Conservation (phyloP, 2,888 invertebrate species). For the Drosophila testacea region DNA sequence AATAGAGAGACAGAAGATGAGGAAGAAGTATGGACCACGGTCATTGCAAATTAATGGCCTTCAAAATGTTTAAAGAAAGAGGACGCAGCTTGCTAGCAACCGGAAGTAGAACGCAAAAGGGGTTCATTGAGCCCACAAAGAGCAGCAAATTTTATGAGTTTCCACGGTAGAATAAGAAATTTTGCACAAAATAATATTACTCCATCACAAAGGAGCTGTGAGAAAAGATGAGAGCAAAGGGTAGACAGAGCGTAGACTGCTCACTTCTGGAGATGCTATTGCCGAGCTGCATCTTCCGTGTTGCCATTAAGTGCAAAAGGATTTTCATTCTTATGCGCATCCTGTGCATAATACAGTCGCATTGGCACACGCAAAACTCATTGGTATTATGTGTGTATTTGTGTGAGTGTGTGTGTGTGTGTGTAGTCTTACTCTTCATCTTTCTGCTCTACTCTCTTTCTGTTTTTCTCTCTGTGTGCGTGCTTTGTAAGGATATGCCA, state of each 20-base stretch:
- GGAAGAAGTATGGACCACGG: constrained; percentile 37
- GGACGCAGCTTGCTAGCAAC: constrained; percentile 30
- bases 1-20: not conserved
- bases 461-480: constrained; percentile 20
- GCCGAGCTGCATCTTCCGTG: constrained; percentile 45
- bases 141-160: constrained; percentile 76
- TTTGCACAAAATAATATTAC: constrained; percentile 73
- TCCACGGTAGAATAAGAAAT: constrained; percentile 74
- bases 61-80: constrained; percentile 66
- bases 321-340: constrained; percentile 82
- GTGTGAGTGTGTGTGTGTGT: constrained; percentile 7
- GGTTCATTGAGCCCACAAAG: constrained; percentile 71
- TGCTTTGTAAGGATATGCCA: constrained; percentile 75
- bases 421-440: constrained; percentile 11
- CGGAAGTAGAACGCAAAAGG: constrained; percentile 29
- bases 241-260: constrained; percentile 26
- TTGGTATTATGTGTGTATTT: constrained; percentile 45
- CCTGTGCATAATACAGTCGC: constrained; percentile 79
- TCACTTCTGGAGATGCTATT: constrained; percentile 13
- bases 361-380: constrained; percentile 78
- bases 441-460: not conserved
- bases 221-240: not conserved
- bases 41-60: constrained; percentile 78
- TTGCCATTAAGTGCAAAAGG: constrained; percentile 82
- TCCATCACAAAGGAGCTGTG: constrained; percentile 15